Conservation (phyloP, 2,113 vertebrate genomes). For the Misgurnus mizolepis region DNA sequence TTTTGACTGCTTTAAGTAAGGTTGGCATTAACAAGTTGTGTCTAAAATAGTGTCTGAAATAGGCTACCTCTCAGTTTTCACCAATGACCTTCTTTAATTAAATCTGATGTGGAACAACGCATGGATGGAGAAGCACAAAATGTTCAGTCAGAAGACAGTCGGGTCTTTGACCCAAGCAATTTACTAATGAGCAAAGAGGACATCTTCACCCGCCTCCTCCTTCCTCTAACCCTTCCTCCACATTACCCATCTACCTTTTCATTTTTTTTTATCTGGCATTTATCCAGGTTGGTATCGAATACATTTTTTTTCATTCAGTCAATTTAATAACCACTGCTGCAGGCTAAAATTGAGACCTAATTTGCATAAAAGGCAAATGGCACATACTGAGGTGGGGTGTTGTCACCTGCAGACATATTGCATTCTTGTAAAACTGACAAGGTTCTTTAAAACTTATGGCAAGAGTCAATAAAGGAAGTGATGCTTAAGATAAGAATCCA, state of each 20-base stretch:
- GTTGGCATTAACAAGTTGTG: too few species aligned
- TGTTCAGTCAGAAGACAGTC: neutral
- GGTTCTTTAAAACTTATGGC: neutral
- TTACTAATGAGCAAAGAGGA: conserved; percentile 25
- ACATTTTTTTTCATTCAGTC: neutral
- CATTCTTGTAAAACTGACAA: neutral
- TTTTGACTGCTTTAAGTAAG: too few species aligned
- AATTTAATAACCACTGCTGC: too few species aligned
- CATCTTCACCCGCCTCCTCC: neutral
- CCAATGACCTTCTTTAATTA: neutral
- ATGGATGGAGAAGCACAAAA: conserved; percentile 10
- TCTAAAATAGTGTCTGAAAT: neutral
- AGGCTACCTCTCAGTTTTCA: neutral
- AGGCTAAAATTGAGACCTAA: too few species aligned
- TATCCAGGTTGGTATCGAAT: neutral
- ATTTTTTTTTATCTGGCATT: neutral
- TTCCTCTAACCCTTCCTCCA: neutral
- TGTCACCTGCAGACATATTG: neutral
- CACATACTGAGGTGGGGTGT: neutral
- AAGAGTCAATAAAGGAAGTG: neutral
- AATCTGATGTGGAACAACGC: neutral
- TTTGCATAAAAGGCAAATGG: conserved; percentile 6
- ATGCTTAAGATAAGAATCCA: neutral
- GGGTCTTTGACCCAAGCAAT: conserved; percentile 24
- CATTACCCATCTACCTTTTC: neutral